Percentiles rank a stretch among this genome's conserved stretches.
Conservation (phyloP, 2,888 invertebrate genomes). For the Pammene fasciana region DNA sequence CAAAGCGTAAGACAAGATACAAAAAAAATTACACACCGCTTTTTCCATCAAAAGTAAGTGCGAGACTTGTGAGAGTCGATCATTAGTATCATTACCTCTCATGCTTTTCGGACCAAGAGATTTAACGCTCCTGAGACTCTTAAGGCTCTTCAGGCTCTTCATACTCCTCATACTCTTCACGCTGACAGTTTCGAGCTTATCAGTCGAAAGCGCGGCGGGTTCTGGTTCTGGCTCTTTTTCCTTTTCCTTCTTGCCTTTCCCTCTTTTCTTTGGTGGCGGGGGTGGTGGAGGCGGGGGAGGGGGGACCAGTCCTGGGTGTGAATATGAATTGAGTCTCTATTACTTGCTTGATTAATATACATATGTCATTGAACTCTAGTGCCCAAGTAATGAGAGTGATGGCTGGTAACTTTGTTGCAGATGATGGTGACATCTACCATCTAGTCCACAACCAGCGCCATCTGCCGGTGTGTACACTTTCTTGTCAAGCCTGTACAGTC, state of each 20-base stretch:
- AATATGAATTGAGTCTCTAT: neutral
- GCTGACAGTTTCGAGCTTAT: constrained; percentile 54
- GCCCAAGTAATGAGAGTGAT: too few species aligned
- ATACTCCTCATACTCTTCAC: constrained; percentile 50
- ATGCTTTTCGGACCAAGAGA: constrained; percentile 44
- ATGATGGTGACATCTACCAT: too few species aligned
- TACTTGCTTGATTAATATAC: too few species aligned
- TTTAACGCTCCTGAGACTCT: constrained; percentile 43
- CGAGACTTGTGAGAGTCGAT: neutral
- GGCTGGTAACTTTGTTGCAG: too few species aligned
- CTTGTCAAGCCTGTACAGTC: too few species aligned
- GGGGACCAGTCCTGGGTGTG: constrained; percentile 63
- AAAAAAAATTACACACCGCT: too few species aligned
- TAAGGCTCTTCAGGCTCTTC: constrained; percentile 45
- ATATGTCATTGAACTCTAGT: too few species aligned
- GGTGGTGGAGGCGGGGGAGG: constrained; percentile 73
- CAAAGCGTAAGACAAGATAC: too few species aligned
- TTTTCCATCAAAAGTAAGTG: neutral
- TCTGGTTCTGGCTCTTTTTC: constrained; percentile 42
- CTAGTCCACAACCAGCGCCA: too few species aligned
- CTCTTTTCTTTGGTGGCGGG: constrained; percentile 63
- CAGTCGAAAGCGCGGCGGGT: constrained; percentile 38
- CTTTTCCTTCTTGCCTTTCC: constrained; percentile 59
- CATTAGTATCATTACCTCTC: constrained; percentile 51
- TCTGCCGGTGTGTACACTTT: too few species aligned